Percentiles rank a stretch among this genome's conserved stretches.
Conservation (phyloP, 2,888 invertebrate genomes). For the Leucophenga maculata region DNA sequence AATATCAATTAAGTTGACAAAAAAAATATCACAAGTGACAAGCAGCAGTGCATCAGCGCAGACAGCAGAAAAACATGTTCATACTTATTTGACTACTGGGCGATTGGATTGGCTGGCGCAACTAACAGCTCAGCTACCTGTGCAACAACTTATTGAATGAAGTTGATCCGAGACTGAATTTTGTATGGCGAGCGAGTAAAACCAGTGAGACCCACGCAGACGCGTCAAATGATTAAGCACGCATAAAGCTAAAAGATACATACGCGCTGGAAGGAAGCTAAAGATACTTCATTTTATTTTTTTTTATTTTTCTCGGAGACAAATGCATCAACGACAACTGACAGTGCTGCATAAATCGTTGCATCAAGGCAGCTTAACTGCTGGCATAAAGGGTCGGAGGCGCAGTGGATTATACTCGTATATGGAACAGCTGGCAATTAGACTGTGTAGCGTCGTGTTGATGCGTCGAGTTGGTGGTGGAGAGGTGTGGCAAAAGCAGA, state of each 20-base stretch:
- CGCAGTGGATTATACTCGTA: no score
- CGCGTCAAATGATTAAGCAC: constrained; percentile 23
- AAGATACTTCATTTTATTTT: not conserved
- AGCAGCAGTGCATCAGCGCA: constrained; percentile 8
- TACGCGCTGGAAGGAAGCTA: not conserved
- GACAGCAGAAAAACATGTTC: constrained; percentile 32
- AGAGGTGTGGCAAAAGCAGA: not conserved
- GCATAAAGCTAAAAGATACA: not conserved
- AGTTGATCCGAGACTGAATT: no score
- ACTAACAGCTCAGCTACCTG: no score
- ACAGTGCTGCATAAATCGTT: constrained; percentile 12
- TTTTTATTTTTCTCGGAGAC: not conserved
- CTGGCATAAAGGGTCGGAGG: constrained; percentile 1
- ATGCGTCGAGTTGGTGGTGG: no score
- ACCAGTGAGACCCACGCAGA: constrained; percentile 19
- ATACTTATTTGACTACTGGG: constrained; percentile 20
- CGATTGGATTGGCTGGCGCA: no score
- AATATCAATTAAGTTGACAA: constrained; percentile 55
- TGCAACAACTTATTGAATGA: no score
- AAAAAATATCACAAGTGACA: constrained; percentile 55
- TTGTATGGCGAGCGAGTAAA: not conserved
- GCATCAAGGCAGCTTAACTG: constrained; percentile 23
- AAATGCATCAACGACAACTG: constrained; percentile 20
- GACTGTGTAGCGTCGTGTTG: not conserved
- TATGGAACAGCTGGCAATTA: constrained; percentile 20